Evolutionary conservation across 2,113 vertebrate genomes (phyloP), one percentile per base, ranked within the genome.

Genomic region (Lamprotornis superbus): DNA sequence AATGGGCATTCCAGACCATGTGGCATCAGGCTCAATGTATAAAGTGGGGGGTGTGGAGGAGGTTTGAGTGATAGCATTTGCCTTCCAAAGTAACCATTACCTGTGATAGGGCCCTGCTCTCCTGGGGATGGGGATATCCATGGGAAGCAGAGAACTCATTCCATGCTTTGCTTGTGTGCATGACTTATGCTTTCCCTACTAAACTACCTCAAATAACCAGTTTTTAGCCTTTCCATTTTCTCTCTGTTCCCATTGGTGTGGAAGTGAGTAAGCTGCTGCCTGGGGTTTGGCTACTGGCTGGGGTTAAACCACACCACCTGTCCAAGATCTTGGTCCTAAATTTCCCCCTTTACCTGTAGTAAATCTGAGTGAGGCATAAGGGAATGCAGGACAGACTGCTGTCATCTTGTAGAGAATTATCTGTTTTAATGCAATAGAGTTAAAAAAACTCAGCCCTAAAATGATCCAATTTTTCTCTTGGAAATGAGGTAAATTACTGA

Each of bases 21-120:
- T 18, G 21, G 19, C 2, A 61, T 5, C 16, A 2, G 15, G n/a
- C 4, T 60, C 39, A 39, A 0, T 12, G 1, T 2, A 8, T 12
- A 4, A 53, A 68, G 3, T 4, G 7, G 5, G 15, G 2, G 11
- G 6, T 42, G 13, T 17, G 24, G 10, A 15, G 5, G 9, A 55
- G 11, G 10, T 27, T 31, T 47, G 40, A 55, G 14, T 4, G 8
- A 15, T 55, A 33, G 4, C 17, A 10, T 55, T 76, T 47, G 12
- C 7, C 8, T 53, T 40, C 11, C 18, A 33, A 55, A 55, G 13
- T 12, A 24, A 21, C 11, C 30, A 25, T 15, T 5, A 7, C 3
- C 1, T 5, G 8, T 22, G 10, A 14, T 6, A 28, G 23, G 3
- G 3, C 9, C 23, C 14, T 53, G 9, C 47, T 31, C 16, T 61